Evolutionary conservation across 2,113 vertebrate genomes (phyloP).

Genomic region (Bubo scandiacus): DNA sequence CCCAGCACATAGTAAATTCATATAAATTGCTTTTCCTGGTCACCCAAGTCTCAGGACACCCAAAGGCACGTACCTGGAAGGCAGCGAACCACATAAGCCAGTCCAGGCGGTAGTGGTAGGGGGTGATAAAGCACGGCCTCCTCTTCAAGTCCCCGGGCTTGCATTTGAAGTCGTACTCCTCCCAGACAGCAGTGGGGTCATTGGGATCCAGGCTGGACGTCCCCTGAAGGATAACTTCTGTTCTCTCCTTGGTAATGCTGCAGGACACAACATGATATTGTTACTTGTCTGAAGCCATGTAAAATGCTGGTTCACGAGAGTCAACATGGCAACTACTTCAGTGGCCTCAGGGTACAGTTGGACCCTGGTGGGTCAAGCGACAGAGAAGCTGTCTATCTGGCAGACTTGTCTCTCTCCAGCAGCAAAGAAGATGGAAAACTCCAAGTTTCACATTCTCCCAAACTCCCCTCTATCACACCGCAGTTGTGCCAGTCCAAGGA

Average conservation of each 20-base stretch:
- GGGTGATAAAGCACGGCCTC: constrained; percentile 86
- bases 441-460: background rate
- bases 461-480: background rate
- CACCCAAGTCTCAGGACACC: background rate
- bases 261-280: background rate
- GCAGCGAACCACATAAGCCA: constrained; percentile 99
- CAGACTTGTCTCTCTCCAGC: background rate
- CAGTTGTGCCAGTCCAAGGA: background rate
- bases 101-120: constrained; percentile 95
- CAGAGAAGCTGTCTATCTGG: background rate
- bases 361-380: background rate
- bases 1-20: background rate
- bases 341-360: fast-evolving
- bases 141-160: constrained; percentile 84
- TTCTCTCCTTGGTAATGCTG: constrained; percentile 94
- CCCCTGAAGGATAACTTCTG: constrained; percentile 91
- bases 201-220: constrained; percentile 83
- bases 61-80: constrained; percentile 83
- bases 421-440: background rate
- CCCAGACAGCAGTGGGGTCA: constrained; percentile 82
- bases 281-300: background rate
- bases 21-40: background rate
- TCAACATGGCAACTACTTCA: fast-evolving
- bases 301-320: background rate
- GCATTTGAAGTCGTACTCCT: constrained; percentile 93